These are phyloP conservation scores for Plectus sambesii DNA, from an alignment of 1,140 invertebrate genomes.

Conservation along the genomic window DNA sequence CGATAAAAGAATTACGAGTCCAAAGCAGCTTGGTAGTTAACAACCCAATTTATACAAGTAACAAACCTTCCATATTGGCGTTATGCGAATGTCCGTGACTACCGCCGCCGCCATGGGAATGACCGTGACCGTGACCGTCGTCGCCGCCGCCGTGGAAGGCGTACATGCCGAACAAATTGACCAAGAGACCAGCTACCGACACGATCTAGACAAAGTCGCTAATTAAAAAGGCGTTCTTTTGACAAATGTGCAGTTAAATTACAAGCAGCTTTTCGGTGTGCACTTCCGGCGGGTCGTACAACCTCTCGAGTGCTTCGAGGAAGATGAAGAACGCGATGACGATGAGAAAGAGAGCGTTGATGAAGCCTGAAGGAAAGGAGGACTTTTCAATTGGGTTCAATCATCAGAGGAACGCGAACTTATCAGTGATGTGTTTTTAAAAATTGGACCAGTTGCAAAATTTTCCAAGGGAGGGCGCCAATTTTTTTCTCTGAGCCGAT, in stretches of 20 bases:
- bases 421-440: too few species aligned
- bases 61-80: slow-evolving; percentile 57
- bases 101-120: slow-evolving; percentile 48
- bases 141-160: slow-evolving; percentile 49
- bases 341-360: slow-evolving; percentile 55
- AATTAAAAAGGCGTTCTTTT: not conserved
- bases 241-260: slow-evolving; percentile 19
- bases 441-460: slow-evolving; percentile 7
- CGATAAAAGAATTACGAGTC: slow-evolving; percentile 47
- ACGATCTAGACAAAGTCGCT: slow-evolving; percentile 48
- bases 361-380: slow-evolving; percentile 55
- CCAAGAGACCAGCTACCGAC: slow-evolving; percentile 53
- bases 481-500: too few species aligned
- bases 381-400: too few species aligned
- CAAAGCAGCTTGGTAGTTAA: slow-evolving; percentile 34
- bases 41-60: slow-evolving; percentile 50
- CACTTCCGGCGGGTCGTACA: slow-evolving; percentile 55
- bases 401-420: too few species aligned
- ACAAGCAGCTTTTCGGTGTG: slow-evolving; percentile 53
- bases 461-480: too few species aligned
- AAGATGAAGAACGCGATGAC: slow-evolving; percentile 55
- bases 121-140: slow-evolving; percentile 48
- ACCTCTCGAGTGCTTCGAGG: slow-evolving; percentile 51
- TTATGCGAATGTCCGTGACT: slow-evolving; percentile 50
- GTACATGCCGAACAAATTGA: slow-evolving; percentile 55